phyloP scores from a whole-genome alignment of 2,797 vertebrate species.

The Merluccius polli region DNA sequence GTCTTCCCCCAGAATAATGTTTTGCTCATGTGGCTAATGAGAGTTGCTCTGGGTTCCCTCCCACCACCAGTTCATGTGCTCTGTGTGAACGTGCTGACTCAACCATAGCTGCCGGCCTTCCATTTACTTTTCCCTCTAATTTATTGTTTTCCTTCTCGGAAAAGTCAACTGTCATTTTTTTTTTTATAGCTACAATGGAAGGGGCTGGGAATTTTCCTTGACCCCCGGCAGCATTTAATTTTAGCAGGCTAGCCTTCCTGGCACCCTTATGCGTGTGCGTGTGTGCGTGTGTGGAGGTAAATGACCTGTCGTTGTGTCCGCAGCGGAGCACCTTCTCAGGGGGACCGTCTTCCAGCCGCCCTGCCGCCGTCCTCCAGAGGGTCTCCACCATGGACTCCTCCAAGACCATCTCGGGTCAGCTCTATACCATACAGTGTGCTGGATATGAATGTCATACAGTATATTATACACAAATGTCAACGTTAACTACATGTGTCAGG shows the following conservation, averaged over 20 bases:
- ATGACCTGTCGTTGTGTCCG: slow-evolving; percentile 31
- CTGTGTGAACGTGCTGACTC: slow-evolving; percentile 58
- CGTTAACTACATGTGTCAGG: no score
- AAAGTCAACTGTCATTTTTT: slow-evolving; percentile 19
- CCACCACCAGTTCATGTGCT: slow-evolving; percentile 46
- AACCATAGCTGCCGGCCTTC: slow-evolving; percentile 27
- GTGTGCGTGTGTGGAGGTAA: background rate
- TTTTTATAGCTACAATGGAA: no score
- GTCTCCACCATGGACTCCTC: slow-evolving; percentile 85
- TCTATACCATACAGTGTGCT: background rate
- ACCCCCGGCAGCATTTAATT: slow-evolving; percentile 31
- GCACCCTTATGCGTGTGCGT: slow-evolving; percentile 8
- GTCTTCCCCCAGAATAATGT: background rate
- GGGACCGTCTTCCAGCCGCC: slow-evolving; percentile 77
- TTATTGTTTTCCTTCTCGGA: slow-evolving; percentile 52
- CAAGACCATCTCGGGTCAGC: slow-evolving; percentile 85
- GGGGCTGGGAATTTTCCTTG: slow-evolving; percentile 43
- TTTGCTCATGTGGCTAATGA: background rate
- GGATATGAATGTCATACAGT: background rate
- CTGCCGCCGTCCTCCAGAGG: slow-evolving; percentile 79
- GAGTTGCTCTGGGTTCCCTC: background rate
- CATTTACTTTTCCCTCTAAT: slow-evolving; percentile 47
- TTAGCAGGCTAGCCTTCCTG: slow-evolving; percentile 30
- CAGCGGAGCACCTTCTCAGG: slow-evolving; percentile 84
- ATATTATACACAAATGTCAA: no score